phyloP scores from a whole-genome alignment of 2,113 vertebrate species.

The Tichodroma muraria region DNA sequence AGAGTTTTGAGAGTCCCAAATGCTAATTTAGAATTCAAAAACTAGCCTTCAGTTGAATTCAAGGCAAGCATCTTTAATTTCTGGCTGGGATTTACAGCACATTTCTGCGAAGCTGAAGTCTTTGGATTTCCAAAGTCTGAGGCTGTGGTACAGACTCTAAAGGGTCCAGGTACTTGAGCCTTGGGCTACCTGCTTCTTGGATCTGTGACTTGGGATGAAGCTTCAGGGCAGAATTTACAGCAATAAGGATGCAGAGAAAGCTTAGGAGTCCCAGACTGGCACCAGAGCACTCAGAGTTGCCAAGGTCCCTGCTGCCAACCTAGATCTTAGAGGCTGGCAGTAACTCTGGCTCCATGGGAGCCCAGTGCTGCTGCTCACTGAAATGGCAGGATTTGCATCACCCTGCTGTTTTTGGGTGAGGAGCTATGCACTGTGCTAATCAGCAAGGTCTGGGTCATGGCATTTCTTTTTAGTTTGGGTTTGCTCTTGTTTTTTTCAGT shows the following conservation, averaged over 20 bases:
- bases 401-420: neutral
- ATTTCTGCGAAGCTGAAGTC: neutral
- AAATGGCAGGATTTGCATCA: neutral
- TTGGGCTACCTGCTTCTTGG: neutral
- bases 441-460: neutral
- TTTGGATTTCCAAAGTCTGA: neutral
- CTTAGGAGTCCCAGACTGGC: neutral
- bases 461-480: neutral
- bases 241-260: neutral
- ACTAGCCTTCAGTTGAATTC: neutral
- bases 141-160: neutral
- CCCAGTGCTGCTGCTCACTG: neutral
- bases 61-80: neutral
- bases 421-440: neutral
- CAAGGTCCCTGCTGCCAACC: neutral
- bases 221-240: neutral
- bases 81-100: neutral
- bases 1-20: neutral
- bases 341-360: neutral
- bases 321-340: neutral
- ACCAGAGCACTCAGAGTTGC: neutral
- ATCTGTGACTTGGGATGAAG: neutral
- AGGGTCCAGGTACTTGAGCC: neutral
- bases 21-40: neutral
- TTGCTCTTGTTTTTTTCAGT: neutral